Base-by-base conservation (phyloP, 2,888 invertebrate species). In the Trichopoda pennipes region DNA sequence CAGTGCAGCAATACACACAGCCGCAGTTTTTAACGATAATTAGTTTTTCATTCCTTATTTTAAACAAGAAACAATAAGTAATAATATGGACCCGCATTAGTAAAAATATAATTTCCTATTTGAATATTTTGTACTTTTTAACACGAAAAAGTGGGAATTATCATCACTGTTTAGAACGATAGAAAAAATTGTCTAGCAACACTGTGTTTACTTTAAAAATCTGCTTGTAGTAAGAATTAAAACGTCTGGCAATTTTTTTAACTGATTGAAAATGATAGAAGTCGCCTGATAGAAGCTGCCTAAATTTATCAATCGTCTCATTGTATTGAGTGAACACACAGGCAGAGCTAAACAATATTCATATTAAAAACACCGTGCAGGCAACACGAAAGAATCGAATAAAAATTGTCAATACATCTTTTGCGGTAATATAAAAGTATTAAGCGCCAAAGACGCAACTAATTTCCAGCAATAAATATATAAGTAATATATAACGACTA, bases 201-300 rank as follows among this genome's bases (percentile, higher is more conserved):
- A 12, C n/a, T 19, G 51, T 7, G 2, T n/a, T 58, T 38, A 38
- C 12, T 38, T 38, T 38, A 12, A n/a, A 17, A 32, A n/a, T 38
- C 28, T 28, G 28, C 7, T 28, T 47, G 42, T 16, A 64, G 12
- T 17, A 42, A 12, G 10, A 12, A 42, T 14, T 38, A 38, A 28
- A 28, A 60, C 44, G 70, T 79, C 51, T 79, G 82, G 82, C 23
- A 82, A 14, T 51, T 38, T 58, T 9, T 3, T 21, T 8, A 51
- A 78, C 21, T 56, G 19, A 72, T 72, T 75, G 60, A 75, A 58
- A 69, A 38, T 84, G 85, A 80, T 85, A 87, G 87, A 87, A 87
- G 86, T 81, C 83, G 81, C 85, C 84, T 86, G 88, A 83, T 85
- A 86, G 87, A 88, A 87, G 87, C 49, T 84, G 69, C 85, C 87